Evolutionary conservation across 2,888 invertebrate species (phyloP), one percentile per base, ranked within the genome.

Genomic region (Orchestes rusci): DNA sequence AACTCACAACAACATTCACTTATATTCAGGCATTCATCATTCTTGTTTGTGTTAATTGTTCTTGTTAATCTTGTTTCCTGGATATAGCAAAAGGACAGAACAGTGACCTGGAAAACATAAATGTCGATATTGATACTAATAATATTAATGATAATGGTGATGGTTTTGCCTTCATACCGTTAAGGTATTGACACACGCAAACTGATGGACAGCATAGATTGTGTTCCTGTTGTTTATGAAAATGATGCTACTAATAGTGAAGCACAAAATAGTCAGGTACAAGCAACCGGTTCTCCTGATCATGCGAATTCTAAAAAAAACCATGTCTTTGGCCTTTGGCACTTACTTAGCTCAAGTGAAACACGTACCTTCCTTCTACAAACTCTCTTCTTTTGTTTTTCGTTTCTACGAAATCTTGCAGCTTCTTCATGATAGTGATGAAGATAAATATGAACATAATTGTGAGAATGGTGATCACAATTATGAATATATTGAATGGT

Each of bases 401-500:
- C 77, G 55, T 78, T 47, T 73, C 72, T 45, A 74, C 73, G 52
- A 79, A 67, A 56, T 75, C 73, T 51, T 75, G 68, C 53, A 82
- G 65, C 47, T 80, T 73, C 53, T 74, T 71, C 47, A 80, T 73
- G 17, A 84, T 79, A 56, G 79, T 80, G 55, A 77, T 69, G 51
- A 82, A 80, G 40, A 87, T 72, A 39, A 82, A 75, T 31, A 79
- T 67, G 60, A 84, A 84, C 35, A 87, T 73, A 23, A 77, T 63
- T 28, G 80, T 71, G 58, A 87, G 77, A 45, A 85, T 73, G 19
- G 76, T 74, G 53, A 81, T 78, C 44, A 84, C 84, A 38, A 76
- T 77, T 18, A 78, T 72, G 61, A 81, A 83, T 55, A 83, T 79
- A 50, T 74, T 72, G 58, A 79, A 80, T 40, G 81, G 72, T 13